phyloP scores from a whole-genome alignment of 2,113 vertebrate genomes.

The Sardina pilchardus region DNA sequence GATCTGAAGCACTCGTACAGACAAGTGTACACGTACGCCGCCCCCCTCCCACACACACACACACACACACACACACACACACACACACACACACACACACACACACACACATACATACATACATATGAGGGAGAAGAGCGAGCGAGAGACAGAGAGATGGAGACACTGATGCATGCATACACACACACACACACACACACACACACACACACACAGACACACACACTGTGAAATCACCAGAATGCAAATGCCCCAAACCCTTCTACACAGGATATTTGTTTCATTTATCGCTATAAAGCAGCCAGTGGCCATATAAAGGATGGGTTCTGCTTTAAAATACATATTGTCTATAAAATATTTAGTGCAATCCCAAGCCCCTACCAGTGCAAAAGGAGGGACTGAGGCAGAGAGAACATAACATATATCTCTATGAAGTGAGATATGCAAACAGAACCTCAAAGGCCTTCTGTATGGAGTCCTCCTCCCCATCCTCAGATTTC shows the following conservation, averaged over 20 bases:
- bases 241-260: neutral
- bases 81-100: neutral
- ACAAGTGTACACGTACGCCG: neutral
- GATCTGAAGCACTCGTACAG: neutral
- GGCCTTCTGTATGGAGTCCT: neutral
- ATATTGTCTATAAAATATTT: constrained; percentile 4
- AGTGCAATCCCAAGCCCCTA: neutral
- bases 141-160: no score
- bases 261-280: neutral
- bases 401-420: neutral
- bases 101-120: neutral
- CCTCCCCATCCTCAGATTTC: no score
- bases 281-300: neutral
- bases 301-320: neutral
- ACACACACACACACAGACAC: neutral
- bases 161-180: neutral
- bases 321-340: neutral
- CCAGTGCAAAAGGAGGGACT: neutral
- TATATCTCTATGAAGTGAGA: neutral
- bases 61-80: neutral
- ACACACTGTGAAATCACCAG: neutral
- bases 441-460: neutral
- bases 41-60: neutral
- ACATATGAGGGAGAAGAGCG: neutral
- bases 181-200: neutral